Evolutionary conservation across 2,113 vertebrate species (phyloP), one percentile per base, ranked within the genome.

Genomic region (Bos taurus): DNA sequence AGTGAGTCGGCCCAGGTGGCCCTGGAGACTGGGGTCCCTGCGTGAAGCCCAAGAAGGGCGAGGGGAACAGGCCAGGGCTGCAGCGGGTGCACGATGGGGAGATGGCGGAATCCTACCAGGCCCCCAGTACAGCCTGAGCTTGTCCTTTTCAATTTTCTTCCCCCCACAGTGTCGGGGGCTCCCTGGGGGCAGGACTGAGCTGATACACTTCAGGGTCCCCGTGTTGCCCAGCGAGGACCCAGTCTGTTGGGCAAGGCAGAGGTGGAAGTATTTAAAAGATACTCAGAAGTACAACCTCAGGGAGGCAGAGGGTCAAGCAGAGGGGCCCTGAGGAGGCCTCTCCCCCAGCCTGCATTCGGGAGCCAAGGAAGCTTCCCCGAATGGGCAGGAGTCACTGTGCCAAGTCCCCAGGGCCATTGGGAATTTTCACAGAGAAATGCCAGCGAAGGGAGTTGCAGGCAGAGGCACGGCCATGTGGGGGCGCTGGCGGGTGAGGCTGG

Each of bases 1-100:
- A 99, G 96, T 82, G 96, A 99, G 96, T 85, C 6, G 40, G 40
- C 30, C 17, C 0, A 3, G 23, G 82, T 23, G 82, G 19, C 16
- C n/a, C 60, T 92, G 59, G 74, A 71, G 15, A 40, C 33, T 4
- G 10, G n/a, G n/a, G 28, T 62, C 36, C 12, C 93, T 28, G 43
- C 11, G 0, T 2, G n/a, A 71, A 28, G 30, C 60, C 43, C 0
- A 0, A 62, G 88, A 43, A 40, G 5, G 33, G 56, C 1, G 1
- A 28, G n/a, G 36, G 78, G 15, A 33, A 3, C 25, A 28, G 56
- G 4, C 43, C 43, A 33, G 9, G 16, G 48, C 30, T 36, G 5
- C 56, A 14, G 48, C 0, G 1, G 14, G 15, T 11, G 23, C 25
- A 8, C 0, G 0, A 14, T 1, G 0, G 43, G 17, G 52, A 78